Conservation (phyloP, 92 coral and sea anemone species). For the Ricordea florida region DNA sequence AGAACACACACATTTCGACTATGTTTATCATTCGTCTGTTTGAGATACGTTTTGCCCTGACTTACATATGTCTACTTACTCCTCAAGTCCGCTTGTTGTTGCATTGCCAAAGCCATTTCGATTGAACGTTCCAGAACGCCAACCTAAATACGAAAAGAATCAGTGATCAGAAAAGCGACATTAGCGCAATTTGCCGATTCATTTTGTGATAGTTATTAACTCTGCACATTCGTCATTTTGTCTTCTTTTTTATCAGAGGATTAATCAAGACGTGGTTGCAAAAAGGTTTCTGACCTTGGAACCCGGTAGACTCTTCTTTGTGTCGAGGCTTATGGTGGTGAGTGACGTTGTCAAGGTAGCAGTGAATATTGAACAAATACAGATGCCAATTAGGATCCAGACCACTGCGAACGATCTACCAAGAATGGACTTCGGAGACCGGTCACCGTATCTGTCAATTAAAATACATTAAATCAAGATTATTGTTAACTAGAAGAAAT, state of each 20-base stretch:
- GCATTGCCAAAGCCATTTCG: conserved; percentile 75
- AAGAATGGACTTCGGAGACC: conserved; percentile 76
- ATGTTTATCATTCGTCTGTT: too few species aligned
- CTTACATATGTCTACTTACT: too few species aligned
- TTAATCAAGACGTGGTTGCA: too few species aligned
- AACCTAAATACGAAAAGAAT: conserved; percentile 41
- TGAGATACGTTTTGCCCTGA: too few species aligned
- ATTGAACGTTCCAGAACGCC: conserved; percentile 81
- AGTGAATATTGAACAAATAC: conserved; percentile 94
- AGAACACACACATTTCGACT: too few species aligned
- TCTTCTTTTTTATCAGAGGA: too few species aligned
- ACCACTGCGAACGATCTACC: conserved; percentile 86
- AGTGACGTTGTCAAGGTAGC: conserved; percentile 94
- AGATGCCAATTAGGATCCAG: conserved; percentile 91
- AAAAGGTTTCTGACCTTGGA: conserved; percentile 81
- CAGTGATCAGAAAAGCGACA: not conserved
- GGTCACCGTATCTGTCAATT: conserved; percentile 85
- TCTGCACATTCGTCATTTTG: too few species aligned
- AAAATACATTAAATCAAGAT: not conserved
- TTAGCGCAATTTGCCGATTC: too few species aligned
- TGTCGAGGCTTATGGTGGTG: conserved; percentile 85
- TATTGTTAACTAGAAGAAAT: not conserved
- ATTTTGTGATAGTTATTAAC: too few species aligned
- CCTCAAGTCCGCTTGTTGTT: conserved; percentile 68
- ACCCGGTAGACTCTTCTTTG: conserved; percentile 65